Conservation (phyloP, 2,113 vertebrate species). For the Actenoides lindsayi region DNA sequence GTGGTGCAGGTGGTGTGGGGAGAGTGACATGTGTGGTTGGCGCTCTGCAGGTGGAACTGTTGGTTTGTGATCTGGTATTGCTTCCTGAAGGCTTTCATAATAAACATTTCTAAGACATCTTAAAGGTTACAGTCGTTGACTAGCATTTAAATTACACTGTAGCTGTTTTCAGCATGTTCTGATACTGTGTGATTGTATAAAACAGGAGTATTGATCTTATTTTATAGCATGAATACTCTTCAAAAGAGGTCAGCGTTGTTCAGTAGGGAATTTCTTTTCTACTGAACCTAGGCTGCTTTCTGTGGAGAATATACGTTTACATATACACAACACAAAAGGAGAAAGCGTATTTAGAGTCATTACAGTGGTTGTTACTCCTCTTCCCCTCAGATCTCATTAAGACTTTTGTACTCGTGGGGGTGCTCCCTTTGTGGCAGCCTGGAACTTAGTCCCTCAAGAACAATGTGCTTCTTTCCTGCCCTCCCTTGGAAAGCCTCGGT, state of each 20-base stretch:
- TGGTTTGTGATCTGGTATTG: neutral
- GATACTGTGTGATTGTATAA: neutral
- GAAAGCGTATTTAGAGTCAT: neutral
- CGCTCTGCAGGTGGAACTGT: rapidly evolving
- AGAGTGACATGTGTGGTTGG: neutral
- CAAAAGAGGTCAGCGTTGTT: neutral
- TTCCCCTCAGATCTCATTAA: slow-evolving; percentile 28
- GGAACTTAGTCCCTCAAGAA: neutral
- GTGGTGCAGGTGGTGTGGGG: neutral
- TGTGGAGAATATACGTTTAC: neutral
- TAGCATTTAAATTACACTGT: neutral
- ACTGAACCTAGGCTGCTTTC: neutral
- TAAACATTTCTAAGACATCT: neutral
- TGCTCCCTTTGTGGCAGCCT: neutral
- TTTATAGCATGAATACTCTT: neutral
- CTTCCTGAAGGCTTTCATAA: neutral
- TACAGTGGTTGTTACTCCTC: neutral
- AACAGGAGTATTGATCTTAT: neutral
- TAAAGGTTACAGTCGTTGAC: neutral
- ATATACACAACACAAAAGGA: neutral
- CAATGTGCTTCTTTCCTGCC: neutral
- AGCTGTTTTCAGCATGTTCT: neutral
- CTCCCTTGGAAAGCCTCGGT: neutral
- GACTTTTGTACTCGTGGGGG: neutral
- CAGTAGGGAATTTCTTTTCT: neutral